Conservation (phyloP, 1,140 invertebrate species). For the Luehdorfia chinensis region DNA sequence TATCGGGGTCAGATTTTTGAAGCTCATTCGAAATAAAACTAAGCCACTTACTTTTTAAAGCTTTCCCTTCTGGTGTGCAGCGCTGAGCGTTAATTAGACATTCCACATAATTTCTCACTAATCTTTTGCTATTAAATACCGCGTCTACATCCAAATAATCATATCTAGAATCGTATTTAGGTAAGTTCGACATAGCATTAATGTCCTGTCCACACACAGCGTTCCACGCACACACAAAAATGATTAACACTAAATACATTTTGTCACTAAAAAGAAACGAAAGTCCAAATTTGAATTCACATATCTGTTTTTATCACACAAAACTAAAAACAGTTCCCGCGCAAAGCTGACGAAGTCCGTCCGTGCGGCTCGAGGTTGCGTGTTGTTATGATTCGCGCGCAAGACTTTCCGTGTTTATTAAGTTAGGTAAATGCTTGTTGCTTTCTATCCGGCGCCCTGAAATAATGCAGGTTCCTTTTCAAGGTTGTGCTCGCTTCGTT, state of each 20-base stretch:
- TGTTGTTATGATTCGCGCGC: conserved; percentile 37
- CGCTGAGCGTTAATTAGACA: conserved; percentile 76
- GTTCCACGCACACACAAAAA: conserved; percentile 45
- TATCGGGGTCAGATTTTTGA: no score
- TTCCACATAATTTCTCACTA: conserved; percentile 78
- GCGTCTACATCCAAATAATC: conserved; percentile 78
- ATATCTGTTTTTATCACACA: no score
- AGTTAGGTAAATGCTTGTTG: conserved; percentile 20
- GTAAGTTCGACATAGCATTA: conserved; percentile 53
- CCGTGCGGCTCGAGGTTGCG: conserved; percentile 31
- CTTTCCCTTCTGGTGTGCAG: conserved; percentile 78
- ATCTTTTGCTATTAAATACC: conserved; percentile 76
- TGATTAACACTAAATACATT: conserved; percentile 54
- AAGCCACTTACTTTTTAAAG: conserved; percentile 76
- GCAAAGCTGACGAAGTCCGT: conserved; percentile 31
- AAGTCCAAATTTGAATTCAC: conserved; percentile 32
- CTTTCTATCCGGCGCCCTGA: conserved; percentile 3
- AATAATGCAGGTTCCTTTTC: conserved; percentile 12
- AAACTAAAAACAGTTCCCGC: no score
- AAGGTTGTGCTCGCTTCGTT: not conserved
- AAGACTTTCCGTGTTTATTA: conserved; percentile 24
- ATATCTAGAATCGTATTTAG: conserved; percentile 73
- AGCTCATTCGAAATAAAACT: no score
- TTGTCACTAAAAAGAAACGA: conserved; percentile 26
- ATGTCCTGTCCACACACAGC: conserved; percentile 44